Conservation (phyloP, 2,888 invertebrate species). For the Netelia melanura region DNA sequence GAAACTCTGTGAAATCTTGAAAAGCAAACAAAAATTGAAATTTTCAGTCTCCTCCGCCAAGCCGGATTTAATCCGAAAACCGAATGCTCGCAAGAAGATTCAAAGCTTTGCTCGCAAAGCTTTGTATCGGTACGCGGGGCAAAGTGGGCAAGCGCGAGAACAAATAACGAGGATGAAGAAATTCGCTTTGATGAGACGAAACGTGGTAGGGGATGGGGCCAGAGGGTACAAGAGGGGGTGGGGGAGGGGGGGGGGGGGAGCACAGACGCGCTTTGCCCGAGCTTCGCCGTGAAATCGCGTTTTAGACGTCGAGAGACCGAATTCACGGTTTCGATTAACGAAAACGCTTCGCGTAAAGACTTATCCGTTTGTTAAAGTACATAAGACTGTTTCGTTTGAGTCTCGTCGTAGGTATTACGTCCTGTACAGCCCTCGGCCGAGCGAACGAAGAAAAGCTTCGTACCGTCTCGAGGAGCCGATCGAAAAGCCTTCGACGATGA, state of each 20-base stretch:
- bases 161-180: slow-evolving; percentile 34
- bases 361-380: neutral
- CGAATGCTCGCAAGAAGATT: neutral
- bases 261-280: neutral
- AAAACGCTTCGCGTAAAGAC: slow-evolving; percentile 1
- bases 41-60: too few species aligned
- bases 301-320: slow-evolving; percentile 2
- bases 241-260: too few species aligned
- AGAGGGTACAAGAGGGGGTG: too few species aligned
- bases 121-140: slow-evolving; percentile 20
- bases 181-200: slow-evolving; percentile 8
- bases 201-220: too few species aligned
- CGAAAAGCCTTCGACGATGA: neutral
- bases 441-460: slow-evolving; percentile 1
- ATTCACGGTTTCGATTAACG: slow-evolving; percentile 9
- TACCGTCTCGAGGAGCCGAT: slow-evolving; percentile 1
- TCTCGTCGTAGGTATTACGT: neutral
- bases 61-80: too few species aligned
- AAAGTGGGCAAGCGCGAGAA: slow-evolving; percentile 6
- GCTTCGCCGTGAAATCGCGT: neutral
- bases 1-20: too few species aligned
- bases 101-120: slow-evolving; percentile 21
- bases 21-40: too few species aligned
- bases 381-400: neutral
- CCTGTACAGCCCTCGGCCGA: neutral